These are phyloP conservation scores for Rhagoletis pomonella DNA, from an alignment of 1,140 invertebrate genomes.

Conservation along the genomic window DNA sequence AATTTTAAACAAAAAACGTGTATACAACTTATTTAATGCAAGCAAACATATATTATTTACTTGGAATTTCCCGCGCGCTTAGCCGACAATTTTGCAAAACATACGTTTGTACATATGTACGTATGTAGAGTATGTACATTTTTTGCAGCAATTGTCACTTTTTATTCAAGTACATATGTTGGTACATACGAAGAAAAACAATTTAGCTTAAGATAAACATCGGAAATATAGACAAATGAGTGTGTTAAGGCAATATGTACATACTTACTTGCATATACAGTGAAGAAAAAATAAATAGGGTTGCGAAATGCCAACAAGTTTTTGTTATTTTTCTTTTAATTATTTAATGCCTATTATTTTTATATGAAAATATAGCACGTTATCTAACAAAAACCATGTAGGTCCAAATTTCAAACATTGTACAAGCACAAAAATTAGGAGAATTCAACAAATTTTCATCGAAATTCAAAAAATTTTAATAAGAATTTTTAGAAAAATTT, in stretches of 20 bases:
- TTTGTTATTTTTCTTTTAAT: too few relatives aligned
- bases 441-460: too few relatives aligned
- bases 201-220: neutral
- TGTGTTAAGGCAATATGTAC: neutral
- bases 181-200: neutral
- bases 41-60: neutral
- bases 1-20: constrained; percentile 3
- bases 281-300: too few relatives aligned
- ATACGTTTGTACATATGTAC: neutral
- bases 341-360: too few relatives aligned
- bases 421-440: too few relatives aligned
- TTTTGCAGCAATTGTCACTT: neutral
- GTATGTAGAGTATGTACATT: neutral
- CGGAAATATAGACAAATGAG: neutral
- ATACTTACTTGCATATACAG: neutral
- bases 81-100: neutral
- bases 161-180: neutral
- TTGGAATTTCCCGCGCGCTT: neutral
- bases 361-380: too few relatives aligned
- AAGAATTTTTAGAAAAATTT: too few relatives aligned
- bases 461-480: too few relatives aligned
- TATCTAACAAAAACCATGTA: too few relatives aligned
- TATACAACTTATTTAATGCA: neutral
- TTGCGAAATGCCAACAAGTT: too few relatives aligned
- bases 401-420: too few relatives aligned